Conservation (phyloP, 2,113 vertebrate genomes). For the Prunella fulvescens region DNA sequence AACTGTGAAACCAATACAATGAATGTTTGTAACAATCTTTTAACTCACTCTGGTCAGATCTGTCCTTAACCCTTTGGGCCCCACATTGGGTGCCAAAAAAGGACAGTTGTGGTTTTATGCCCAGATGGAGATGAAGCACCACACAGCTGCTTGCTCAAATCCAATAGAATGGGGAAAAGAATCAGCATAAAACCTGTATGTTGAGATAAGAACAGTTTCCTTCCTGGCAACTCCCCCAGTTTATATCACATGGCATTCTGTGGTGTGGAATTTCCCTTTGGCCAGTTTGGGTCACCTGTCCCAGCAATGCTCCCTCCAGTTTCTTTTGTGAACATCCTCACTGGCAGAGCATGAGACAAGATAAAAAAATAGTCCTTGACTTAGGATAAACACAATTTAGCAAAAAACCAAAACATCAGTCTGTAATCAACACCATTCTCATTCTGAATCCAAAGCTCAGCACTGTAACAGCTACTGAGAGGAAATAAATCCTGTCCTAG, state of each 20-base stretch:
- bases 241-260: neutral
- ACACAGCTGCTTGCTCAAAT: neutral
- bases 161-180: too few relatives aligned
- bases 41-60: fast-evolving
- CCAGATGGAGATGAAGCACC: neutral
- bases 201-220: neutral
- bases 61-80: neutral
- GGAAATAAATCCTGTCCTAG: neutral
- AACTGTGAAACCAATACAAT: neutral
- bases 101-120: neutral
- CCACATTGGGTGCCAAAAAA: fast-evolving
- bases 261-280: neutral
- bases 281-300: neutral
- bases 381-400: neutral
- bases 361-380: neutral
- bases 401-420: neutral
- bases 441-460: neutral
- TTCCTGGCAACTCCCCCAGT: neutral
- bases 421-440: neutral
- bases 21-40: neutral
- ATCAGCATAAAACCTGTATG: neutral
- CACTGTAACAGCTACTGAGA: neutral
- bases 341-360: neutral
- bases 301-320: neutral
- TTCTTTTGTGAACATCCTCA: neutral